These are phyloP conservation scores for Leptothorax acervorum DNA, from an alignment of 2,888 invertebrate species.

Conservation along the genomic window DNA sequence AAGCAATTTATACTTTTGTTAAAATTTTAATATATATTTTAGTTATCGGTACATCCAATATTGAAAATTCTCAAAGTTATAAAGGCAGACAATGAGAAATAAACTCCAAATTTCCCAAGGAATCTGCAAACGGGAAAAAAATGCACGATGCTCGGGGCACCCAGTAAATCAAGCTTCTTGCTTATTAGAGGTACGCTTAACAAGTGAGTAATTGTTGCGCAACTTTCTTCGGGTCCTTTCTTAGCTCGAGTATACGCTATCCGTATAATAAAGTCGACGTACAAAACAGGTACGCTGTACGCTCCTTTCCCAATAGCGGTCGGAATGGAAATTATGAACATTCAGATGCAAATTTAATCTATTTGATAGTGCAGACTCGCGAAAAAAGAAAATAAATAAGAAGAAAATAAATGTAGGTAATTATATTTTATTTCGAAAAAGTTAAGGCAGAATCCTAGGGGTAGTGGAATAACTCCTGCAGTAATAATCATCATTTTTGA, in stretches of 20 bases:
- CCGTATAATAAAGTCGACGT: constrained; percentile 28
- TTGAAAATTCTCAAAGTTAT: constrained; percentile 9
- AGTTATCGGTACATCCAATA: constrained; percentile 5
- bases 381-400: neutral
- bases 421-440: neutral
- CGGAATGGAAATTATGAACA: constrained; percentile 20
- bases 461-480: constrained; percentile 7
- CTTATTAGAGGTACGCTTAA: constrained; percentile 60
- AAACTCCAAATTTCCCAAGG: constrained; percentile 11
- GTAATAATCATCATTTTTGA: neutral
- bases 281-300: neutral
- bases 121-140: constrained; percentile 26
- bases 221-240: constrained; percentile 39
- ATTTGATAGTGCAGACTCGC: neutral
- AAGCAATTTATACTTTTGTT: neutral
- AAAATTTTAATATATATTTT: constrained; percentile 18
- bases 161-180: constrained; percentile 50
- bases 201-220: constrained; percentile 43
- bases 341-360: constrained; percentile 36
- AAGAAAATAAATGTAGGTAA: neutral
- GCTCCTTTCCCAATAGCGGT: constrained; percentile 8
- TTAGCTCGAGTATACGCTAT: constrained; percentile 21
- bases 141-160: constrained; percentile 13
- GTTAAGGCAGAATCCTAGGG: neutral
- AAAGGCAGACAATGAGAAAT: constrained; percentile 27